Evolutionary conservation across 1,140 invertebrate species (phyloP).

Genomic region (Eumeta japonica): DNA sequence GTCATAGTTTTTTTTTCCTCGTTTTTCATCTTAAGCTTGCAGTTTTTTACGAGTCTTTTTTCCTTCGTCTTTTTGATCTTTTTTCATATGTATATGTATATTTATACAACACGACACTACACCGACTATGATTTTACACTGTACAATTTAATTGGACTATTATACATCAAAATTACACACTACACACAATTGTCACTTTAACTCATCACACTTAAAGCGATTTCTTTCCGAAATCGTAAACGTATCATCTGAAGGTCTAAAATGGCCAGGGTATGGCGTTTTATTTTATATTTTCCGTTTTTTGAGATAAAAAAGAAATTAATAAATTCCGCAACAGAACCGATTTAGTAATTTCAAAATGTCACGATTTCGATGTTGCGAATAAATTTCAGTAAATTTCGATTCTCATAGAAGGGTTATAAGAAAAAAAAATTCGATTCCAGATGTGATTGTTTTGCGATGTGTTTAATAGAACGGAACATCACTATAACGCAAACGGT

Average conservation of each 20-base stretch:
- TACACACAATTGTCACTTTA: conserved; percentile 34
- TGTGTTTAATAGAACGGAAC: background rate
- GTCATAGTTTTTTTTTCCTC: conserved; percentile 16
- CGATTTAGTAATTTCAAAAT: too few species aligned
- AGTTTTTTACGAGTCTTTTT: conserved; percentile 21
- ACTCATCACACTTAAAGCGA: conserved; percentile 22
- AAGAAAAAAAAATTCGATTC: background rate
- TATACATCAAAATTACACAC: conserved; percentile 48
- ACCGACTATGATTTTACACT: too few species aligned
- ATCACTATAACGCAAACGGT: too few species aligned
- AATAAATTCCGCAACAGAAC: too few species aligned
- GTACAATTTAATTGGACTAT: conserved; percentile 43
- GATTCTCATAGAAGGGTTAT: background rate
- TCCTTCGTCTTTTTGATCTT: conserved; percentile 11
- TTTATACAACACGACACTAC: too few species aligned
- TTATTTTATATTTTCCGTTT: conserved; percentile 26
- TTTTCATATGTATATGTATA: background rate
- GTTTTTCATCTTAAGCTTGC: conserved; percentile 34
- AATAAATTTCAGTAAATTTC: background rate
- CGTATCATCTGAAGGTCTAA: conserved; percentile 26
- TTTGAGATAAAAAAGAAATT: too few species aligned
- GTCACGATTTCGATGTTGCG: too few species aligned
- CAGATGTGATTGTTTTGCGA: background rate
- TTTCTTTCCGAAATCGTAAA: conserved; percentile 1
- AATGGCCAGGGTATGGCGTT: conserved; percentile 46